These are phyloP conservation scores for Pygoscelis adeliae DNA, from an alignment of 2,113 vertebrate genomes.

Conservation along the genomic window DNA sequence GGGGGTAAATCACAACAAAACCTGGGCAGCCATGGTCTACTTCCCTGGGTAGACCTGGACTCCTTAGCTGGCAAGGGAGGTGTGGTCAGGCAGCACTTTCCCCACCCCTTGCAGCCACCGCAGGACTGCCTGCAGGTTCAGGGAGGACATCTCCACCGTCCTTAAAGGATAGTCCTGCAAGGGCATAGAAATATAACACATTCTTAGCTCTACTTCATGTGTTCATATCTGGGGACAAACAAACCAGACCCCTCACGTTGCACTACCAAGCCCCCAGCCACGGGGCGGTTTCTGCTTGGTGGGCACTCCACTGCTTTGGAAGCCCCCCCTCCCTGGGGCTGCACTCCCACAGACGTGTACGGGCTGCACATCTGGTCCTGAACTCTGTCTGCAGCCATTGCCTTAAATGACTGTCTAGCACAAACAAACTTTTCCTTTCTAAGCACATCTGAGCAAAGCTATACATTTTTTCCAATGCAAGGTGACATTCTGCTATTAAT, in stretches of 20 bases:
- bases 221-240: not conserved
- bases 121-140: not conserved
- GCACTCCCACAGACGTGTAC: not conserved
- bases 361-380: not conserved
- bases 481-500: not conserved
- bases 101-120: not conserved
- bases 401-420: not conserved
- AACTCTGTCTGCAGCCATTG: rapidly evolving
- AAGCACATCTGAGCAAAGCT: not conserved
- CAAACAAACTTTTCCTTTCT: not conserved
- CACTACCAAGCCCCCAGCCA: not conserved
- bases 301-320: not conserved
- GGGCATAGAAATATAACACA: not conserved
- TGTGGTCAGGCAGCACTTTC: not conserved
- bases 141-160: not conserved
- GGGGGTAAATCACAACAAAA: not conserved
- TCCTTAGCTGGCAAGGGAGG: not conserved
- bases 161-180: not conserved
- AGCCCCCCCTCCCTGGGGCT: not conserved
- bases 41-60: not conserved
- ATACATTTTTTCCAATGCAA: not conserved
- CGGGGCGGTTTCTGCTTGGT: rapidly evolving
- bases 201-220: not conserved
- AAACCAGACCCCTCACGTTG: not conserved
- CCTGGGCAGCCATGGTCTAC: not conserved